Evolutionary conservation across 2,888 invertebrate genomes (phyloP).

Genomic region (Strigamia crassipes): DNA sequence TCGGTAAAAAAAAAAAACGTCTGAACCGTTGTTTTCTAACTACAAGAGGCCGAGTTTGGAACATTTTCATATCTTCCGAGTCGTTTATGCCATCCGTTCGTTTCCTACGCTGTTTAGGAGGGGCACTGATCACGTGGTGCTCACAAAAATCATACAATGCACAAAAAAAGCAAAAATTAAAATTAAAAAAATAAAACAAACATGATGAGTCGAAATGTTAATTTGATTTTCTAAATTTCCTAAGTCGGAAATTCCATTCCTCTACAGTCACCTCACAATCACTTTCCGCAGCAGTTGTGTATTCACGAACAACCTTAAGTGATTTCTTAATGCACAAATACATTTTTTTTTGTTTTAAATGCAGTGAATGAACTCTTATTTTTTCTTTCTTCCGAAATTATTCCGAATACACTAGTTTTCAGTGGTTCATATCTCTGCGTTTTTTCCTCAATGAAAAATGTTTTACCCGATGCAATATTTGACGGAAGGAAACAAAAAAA

Average conservation of each 20-base stretch:
- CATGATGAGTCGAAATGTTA: conserved; percentile 33
- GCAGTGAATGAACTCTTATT: conserved; percentile 23
- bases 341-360: conserved; percentile 29
- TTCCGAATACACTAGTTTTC: not conserved
- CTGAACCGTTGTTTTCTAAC: not conserved
- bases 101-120: conserved; percentile 14
- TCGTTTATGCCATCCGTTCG: not conserved
- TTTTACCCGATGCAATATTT: conserved; percentile 14
- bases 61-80: conserved; percentile 29
- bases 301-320: not conserved
- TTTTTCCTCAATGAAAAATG: conserved; percentile 1
- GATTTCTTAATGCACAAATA: conserved; percentile 24
- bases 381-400: not conserved
- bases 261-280: conserved; percentile 16
- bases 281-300: not conserved
- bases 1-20: not conserved
- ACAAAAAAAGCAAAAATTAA: not conserved
- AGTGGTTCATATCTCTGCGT: not conserved
- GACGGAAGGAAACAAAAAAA: conserved; percentile 35
- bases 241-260: conserved; percentile 13
- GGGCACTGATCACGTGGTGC: conserved; percentile 42
- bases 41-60: conserved; percentile 8
- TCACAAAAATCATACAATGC: conserved; percentile 10
- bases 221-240: conserved; percentile 42
- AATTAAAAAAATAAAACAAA: not conserved